phyloP scores from a whole-genome alignment of 2,888 invertebrate genomes.

The Chymomyza caudatula region DNA sequence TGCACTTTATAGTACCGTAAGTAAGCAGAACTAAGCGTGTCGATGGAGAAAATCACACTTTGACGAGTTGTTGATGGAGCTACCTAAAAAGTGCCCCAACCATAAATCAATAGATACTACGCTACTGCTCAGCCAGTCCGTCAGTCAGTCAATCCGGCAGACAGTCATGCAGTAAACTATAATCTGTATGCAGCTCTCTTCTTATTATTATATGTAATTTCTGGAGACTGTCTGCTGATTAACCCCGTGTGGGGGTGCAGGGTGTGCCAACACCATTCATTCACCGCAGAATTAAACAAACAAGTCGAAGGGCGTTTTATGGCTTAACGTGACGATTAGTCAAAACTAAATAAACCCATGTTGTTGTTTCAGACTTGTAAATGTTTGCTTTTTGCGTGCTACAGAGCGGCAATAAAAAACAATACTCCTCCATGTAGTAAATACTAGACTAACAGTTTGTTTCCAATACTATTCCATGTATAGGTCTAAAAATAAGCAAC shows the following conservation, averaged over 20 bases:
- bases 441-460: conserved; percentile 45
- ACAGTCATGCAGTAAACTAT: conserved; percentile 49
- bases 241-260: conserved; percentile 45
- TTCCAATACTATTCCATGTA: conserved; percentile 69
- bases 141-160: no score
- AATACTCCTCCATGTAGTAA: conserved; percentile 24
- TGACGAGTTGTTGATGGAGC: conserved; percentile 61
- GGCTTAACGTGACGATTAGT: conserved; percentile 60
- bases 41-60: conserved; percentile 65
- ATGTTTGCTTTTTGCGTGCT: conserved; percentile 43
- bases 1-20: no score
- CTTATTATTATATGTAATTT: conserved; percentile 1
- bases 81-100: not conserved
- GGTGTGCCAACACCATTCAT: not conserved
- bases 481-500: conserved; percentile 67
- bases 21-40: conserved; percentile 15
- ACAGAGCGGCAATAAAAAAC: conserved; percentile 50
- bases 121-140: no score
- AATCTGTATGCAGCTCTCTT: conserved; percentile 31
- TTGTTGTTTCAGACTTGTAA: conserved; percentile 59
- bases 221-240: conserved; percentile 20
- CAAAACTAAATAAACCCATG: conserved; percentile 51
- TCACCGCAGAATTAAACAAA: conserved; percentile 51
- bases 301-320: conserved; percentile 56
- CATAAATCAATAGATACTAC: not conserved